A percentile compares a stretch with the other conserved stretches of the same genome.
Conservation (phyloP, 2,888 invertebrate genomes). For the Archips crataeganus region DNA sequence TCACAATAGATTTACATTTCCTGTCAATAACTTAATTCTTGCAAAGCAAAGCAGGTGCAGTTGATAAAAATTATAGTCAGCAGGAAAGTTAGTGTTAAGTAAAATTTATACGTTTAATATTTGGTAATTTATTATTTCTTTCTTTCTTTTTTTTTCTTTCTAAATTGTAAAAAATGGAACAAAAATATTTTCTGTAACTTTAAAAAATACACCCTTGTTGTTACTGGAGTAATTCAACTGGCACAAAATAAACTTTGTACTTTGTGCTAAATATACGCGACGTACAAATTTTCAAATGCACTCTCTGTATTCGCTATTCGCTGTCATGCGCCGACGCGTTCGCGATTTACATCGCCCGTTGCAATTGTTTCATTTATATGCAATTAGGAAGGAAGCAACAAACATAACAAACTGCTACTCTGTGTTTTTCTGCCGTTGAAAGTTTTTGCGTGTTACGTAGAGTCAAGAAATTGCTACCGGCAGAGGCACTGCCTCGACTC, state of each 20-base stretch:
- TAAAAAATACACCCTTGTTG: too few species aligned
- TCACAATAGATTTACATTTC: too few species aligned
- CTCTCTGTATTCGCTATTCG: slow-evolving; percentile 5
- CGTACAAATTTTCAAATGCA: slow-evolving; percentile 2
- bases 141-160: too few species aligned
- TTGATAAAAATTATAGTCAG: too few species aligned
- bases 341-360: slow-evolving; percentile 26
- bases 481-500: not conserved
- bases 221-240: too few species aligned
- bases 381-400: slow-evolving; percentile 31
- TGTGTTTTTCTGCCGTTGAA: slow-evolving; percentile 19
- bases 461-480: not conserved
- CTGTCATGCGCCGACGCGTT: slow-evolving; percentile 16
- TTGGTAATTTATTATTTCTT: too few species aligned
- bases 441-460: slow-evolving; percentile 9
- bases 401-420: slow-evolving; percentile 1
- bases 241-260: too few species aligned
- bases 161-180: too few species aligned
- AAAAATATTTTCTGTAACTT: not conserved
- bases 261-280: not conserved
- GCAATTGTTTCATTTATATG: slow-evolving; percentile 31
- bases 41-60: too few species aligned
- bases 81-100: too few species aligned
- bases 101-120: too few species aligned
- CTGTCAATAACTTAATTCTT: too few species aligned